Conservation (phyloP, 2,797 vertebrate species). For the Pachyuromys duprasi region DNA sequence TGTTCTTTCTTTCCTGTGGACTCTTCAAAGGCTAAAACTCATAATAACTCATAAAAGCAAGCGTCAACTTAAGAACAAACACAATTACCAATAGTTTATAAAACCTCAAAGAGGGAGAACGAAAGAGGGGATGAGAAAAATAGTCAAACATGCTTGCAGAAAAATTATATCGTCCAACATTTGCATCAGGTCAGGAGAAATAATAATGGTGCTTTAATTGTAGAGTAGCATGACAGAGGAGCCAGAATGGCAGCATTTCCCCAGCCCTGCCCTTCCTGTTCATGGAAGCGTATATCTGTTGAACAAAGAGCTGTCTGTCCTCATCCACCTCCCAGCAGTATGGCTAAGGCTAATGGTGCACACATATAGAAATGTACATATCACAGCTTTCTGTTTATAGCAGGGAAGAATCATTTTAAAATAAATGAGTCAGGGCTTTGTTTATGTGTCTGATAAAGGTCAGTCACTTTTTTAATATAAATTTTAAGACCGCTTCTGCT, state of each 20-base stretch:
- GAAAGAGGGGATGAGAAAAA: neutral
- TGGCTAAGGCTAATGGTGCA: slow-evolving; percentile 62
- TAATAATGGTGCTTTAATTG: neutral
- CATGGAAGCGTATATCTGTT: slow-evolving; percentile 67
- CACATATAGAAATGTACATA: slow-evolving; percentile 62
- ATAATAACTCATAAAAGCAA: slow-evolving; percentile 46
- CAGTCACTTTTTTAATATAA: slow-evolving; percentile 20
- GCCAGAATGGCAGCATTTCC: neutral
- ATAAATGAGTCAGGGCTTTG: slow-evolving; percentile 56
- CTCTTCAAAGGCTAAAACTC: slow-evolving; percentile 59
- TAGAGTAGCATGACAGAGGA: neutral
- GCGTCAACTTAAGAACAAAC: slow-evolving; percentile 46
- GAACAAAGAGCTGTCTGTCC: slow-evolving; percentile 64
- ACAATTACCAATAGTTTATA: slow-evolving; percentile 59
- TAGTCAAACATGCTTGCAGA: slow-evolving; percentile 11
- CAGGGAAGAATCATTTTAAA: slow-evolving; percentile 62
- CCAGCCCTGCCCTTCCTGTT: slow-evolving; percentile 34
- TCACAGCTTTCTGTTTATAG: slow-evolving; percentile 58
- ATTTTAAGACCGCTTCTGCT: slow-evolving; percentile 50
- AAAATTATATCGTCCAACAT: slow-evolving; percentile 29
- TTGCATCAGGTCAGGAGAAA: slow-evolving; percentile 42
- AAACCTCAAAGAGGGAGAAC: neutral
- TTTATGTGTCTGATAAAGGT: slow-evolving; percentile 53
- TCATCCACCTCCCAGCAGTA: slow-evolving; percentile 65
- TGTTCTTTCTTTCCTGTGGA: slow-evolving; percentile 15